A percentile compares a stretch with the other conserved stretches of the same genome.
phyloP scores from a whole-genome alignment of 1,140 invertebrate species.

The Paramacrobiotus metropolitanus region DNA sequence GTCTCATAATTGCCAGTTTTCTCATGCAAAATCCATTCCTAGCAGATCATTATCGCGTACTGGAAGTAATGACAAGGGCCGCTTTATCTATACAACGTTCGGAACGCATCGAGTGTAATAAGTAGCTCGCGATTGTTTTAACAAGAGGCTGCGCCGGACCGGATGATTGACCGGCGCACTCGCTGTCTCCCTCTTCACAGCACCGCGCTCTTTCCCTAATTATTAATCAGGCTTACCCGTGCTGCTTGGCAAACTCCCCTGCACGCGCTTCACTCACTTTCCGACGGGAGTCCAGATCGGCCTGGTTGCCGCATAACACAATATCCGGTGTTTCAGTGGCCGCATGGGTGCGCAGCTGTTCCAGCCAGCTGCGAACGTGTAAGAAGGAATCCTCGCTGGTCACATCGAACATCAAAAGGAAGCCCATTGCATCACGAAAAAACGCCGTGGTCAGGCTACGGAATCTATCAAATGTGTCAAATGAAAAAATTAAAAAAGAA shows the following conservation, averaged over 20 bases:
- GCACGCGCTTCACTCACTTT: constrained; percentile 53
- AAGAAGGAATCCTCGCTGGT: constrained; percentile 85
- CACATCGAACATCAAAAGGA: constrained; percentile 78
- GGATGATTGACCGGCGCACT: too few relatives aligned
- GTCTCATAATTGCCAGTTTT: too few relatives aligned
- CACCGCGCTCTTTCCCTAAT: too few relatives aligned
- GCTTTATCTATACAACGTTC: too few relatives aligned
- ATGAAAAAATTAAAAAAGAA: too few relatives aligned
- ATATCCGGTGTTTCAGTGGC: constrained; percentile 88
- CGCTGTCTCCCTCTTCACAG: too few relatives aligned
- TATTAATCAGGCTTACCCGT: constrained; percentile 27
- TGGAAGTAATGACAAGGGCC: too few relatives aligned
- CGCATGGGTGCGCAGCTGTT: constrained; percentile 72
- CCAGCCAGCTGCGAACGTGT: constrained; percentile 84
- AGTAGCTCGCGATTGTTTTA: too few relatives aligned
- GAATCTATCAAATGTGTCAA: constrained; percentile 38
- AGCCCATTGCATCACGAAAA: constrained; percentile 96
- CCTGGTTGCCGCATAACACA: constrained; percentile 81
- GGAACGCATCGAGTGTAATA: too few relatives aligned
- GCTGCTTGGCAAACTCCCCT: constrained; percentile 53
- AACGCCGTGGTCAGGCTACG: constrained; percentile 85
- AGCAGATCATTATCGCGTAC: too few relatives aligned
- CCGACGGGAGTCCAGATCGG: constrained; percentile 53
- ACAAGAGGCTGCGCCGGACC: too few relatives aligned
- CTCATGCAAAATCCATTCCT: too few relatives aligned